Conservation (phyloP, 2,888 invertebrate species). For the Papilio protenor region DNA sequence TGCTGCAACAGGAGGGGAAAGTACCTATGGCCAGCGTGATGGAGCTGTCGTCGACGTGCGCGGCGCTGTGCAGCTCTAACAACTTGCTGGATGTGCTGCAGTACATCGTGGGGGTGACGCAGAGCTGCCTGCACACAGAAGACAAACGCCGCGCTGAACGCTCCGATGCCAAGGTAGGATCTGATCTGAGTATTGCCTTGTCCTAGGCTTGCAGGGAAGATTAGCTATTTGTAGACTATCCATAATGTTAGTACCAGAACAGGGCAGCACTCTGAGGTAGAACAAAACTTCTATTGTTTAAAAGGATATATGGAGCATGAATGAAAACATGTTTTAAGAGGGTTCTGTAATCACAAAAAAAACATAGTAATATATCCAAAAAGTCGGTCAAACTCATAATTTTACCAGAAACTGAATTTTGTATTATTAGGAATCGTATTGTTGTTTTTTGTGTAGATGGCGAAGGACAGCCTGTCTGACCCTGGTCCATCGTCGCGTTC, state of each 20-base stretch:
- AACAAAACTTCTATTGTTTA: no score
- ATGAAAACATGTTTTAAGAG: no score
- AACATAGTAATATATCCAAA: not conserved
- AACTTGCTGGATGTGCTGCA: constrained; percentile 75
- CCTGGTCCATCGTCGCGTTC: constrained; percentile 74
- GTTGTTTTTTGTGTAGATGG: constrained; percentile 49
- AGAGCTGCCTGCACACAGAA: constrained; percentile 49
- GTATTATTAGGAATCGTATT: not conserved
- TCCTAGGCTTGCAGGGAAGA: not conserved
- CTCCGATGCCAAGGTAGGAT: constrained; percentile 63
- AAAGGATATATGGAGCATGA: no score
- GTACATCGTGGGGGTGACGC: constrained; percentile 74
- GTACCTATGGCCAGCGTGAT: constrained; percentile 64
- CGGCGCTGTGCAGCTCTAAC: constrained; percentile 89
- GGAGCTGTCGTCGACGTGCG: constrained; percentile 87
- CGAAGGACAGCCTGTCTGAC: constrained; percentile 68
- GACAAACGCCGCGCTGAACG: constrained; percentile 48
- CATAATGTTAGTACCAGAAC: no score
- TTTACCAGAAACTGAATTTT: not conserved
- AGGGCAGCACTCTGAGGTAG: no score
- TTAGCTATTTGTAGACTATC: not conserved
- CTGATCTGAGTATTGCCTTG: not conserved
- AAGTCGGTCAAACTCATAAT: not conserved
- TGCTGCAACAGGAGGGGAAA: constrained; percentile 63
- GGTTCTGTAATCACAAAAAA: no score